Evolutionary conservation across 2,797 vertebrate species (phyloP).

Genomic region (Malacoctenus gilli): DNA sequence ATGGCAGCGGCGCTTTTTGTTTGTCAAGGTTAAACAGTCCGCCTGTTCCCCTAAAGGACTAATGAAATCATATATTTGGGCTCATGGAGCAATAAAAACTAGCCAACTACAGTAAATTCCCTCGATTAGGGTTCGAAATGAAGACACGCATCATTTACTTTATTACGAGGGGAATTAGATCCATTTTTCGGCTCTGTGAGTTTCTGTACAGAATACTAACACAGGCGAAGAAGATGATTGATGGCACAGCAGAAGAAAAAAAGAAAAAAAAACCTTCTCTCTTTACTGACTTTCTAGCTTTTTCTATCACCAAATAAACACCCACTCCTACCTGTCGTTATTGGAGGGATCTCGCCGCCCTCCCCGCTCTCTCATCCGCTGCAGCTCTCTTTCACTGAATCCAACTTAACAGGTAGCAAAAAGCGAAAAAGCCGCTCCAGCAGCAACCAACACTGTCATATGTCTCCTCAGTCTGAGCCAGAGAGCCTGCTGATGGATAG

Average conservation of each 20-base stretch:
- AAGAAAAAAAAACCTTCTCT: conserved; percentile 21
- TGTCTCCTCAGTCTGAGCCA: conserved; percentile 15
- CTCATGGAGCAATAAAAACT: conserved; percentile 46
- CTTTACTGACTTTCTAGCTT: conserved; percentile 33
- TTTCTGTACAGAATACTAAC: conserved; percentile 52
- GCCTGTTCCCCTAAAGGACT: conserved; percentile 43
- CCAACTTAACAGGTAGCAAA: conserved; percentile 27
- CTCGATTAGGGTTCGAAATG: conserved; percentile 41
- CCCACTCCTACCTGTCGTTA: conserved; percentile 44
- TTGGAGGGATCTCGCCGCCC: conserved; percentile 1
- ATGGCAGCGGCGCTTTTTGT: conserved; percentile 41
- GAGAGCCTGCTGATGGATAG: conserved; percentile 30
- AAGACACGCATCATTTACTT: conserved; percentile 57
- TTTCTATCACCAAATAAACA: conserved; percentile 49
- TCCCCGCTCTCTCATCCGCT: conserved; percentile 20
- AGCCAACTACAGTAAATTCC: conserved; percentile 35
- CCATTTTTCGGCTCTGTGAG: conserved; percentile 28
- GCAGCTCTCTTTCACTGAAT: conserved; percentile 24
- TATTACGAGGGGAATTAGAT: conserved; percentile 38
- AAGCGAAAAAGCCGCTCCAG: conserved; percentile 20
- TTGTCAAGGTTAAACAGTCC: conserved; percentile 52
- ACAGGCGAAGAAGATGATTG: conserved; percentile 44
- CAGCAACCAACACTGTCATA: conserved; percentile 6
- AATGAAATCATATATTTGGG: conserved; percentile 54
- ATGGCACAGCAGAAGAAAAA: conserved; percentile 30